Base-by-base conservation (phyloP, 2,888 invertebrate species). In the Ectobius pallidus region DNA sequence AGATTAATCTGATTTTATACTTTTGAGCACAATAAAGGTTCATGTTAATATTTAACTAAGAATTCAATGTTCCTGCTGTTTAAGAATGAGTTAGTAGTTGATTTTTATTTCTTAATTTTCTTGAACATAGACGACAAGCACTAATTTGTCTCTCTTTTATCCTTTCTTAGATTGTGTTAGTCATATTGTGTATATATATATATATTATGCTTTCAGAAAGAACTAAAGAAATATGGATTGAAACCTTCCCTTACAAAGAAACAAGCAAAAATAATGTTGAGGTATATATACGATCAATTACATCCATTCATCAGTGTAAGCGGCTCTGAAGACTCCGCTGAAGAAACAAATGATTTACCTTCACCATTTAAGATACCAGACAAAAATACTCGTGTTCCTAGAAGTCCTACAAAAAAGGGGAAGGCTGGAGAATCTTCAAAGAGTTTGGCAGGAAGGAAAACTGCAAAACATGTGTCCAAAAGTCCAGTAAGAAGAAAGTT, bases 241-340 rank as follows among this genome's bases (percentile, higher is more conserved):
- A 86, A 86, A 74, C 81, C 84, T 32, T 65, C 65, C 25, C 81
- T 87, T 46, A 84, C 83, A 27, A 84, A 85, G 71, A 82, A 83
- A 18, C 85, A 85, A 78, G 87, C 87, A 73, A 83, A 86, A 61
- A 80, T 82, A 73, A 77, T 88, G 68, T 80, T 89, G 69, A 82
- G 83, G 52, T 85, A 87, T 73, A 86, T 88, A 76, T 88, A 87
- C 77, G 81, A 86, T n/a, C 83, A 86, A 76, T 83, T 86, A 30
- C 87, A 88, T 79, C 85, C 86, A 61, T 73, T 77, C 30, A 77
- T 80, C 16, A 63, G 25, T 58, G 46, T 32, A 3, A 65, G 62
- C 18, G 39, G 18, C 25, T 20, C 25, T 14, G 58, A 65, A 44
- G 74, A 70, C 7, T 22, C 25, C 2, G 3, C 16, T n/a, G 3